A percentile compares a stretch with the other conserved stretches of the same genome.
These are phyloP conservation scores for Pristiophorus japonicus DNA, from an alignment of 2,113 vertebrate genomes.

Conservation along the genomic window DNA sequence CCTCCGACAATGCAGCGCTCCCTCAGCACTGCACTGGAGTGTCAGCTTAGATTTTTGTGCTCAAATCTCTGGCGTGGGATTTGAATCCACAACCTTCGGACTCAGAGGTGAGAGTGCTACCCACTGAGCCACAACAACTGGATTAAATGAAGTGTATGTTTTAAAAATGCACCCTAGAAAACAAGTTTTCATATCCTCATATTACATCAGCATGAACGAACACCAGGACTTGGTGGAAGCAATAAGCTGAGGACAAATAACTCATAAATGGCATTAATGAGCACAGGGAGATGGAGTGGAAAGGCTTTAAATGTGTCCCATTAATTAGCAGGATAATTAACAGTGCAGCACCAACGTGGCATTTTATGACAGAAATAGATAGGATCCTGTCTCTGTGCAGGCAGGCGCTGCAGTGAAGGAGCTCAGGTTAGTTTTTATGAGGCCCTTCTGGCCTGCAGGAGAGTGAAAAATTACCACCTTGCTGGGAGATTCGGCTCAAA, in stretches of 20 bases:
- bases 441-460: constrained; percentile 35
- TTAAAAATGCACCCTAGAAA: background rate
- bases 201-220: constrained; percentile 13
- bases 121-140: background rate
- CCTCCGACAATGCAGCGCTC: too few species aligned
- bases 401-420: constrained; percentile 55
- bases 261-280: constrained; percentile 63
- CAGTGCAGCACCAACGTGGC: constrained; percentile 52
- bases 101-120: too few species aligned
- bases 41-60: too few species aligned
- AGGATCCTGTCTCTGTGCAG: constrained; percentile 52
- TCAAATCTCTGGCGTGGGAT: too few species aligned
- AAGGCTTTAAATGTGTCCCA: constrained; percentile 59
- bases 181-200: background rate
- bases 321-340: constrained; percentile 65
- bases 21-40: too few species aligned
- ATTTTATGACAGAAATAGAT: constrained; percentile 61
- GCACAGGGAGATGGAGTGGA: constrained; percentile 56
- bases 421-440: constrained; percentile 48
- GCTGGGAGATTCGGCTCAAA: background rate
- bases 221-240: constrained; percentile 43
- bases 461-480: background rate
- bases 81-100: too few species aligned
- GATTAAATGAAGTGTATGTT: background rate
- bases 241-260: constrained; percentile 56